Evolutionary conservation across 2,113 vertebrate genomes (phyloP), one percentile per base, ranked within the genome.

Genomic region (Leucopsar rothschildi): DNA sequence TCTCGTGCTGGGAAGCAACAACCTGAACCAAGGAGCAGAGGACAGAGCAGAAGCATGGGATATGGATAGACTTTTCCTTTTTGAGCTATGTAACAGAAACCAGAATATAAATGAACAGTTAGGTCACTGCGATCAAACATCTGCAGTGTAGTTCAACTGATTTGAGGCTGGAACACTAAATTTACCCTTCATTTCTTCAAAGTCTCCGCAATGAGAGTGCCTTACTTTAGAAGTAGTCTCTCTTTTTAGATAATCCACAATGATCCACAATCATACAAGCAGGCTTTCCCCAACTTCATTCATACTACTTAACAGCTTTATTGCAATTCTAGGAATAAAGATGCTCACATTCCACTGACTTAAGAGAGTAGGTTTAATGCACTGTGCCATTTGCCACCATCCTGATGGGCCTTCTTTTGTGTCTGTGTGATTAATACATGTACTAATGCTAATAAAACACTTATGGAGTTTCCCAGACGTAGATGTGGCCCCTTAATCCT

Each of bases 401-500:
- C 57, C 82, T 86, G 75, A 53, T 0, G 8, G 29, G 21, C 42
- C 50, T 80, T 66, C 91, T 44, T 33, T 76, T 82, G 55, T 82
- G 29, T 45, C 65, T 63, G 8, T 65, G 72, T 88, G 66, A 88
- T 92, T 85, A 82, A 72, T 90, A 87, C 50, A 42, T 18, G 29
- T 55, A 78, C 52, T 92, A 89, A 96, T 69, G 82, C 65, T 93
- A 93, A 88, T 78, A 90, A 90, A 95, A 90, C 80, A 81, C 64
- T 72, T 63, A 69, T 0, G 3, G 73, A 31, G 72, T 94, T 95
- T 80, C 37, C 90, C 85, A 77, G 77, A 65, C 68, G 63, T n/a
- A 57, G 82, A 78, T 12, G 5, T 42, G 63, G 86, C 86, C 92
- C 77, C 88, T 92, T 97, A 96, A 95, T 97, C 96, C 94, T 88